A percentile compares a stretch with the other conserved stretches of the same genome.
Conservation (phyloP, 2,113 vertebrate genomes). For the Atlantisia rogersi region DNA sequence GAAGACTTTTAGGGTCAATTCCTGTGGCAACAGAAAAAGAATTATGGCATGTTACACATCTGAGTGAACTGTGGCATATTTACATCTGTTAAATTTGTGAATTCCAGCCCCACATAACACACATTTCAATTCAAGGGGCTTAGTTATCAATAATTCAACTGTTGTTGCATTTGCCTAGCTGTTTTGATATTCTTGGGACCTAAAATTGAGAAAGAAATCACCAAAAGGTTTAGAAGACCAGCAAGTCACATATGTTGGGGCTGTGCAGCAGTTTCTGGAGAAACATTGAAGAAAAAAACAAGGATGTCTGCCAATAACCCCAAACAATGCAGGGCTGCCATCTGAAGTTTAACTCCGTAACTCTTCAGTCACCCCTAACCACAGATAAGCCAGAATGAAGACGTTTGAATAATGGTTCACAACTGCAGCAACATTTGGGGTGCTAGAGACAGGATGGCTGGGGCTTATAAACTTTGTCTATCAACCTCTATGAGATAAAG, state of each 20-base stretch:
- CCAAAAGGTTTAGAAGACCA: not conserved
- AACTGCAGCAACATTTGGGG: accelerated
- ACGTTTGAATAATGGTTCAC: not conserved
- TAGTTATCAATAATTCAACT: not conserved
- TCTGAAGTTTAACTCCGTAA: not conserved
- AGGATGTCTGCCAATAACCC: not conserved
- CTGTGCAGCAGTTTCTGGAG: not conserved
- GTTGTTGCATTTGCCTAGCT: not conserved
- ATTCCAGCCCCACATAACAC: not conserved
- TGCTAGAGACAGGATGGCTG: not conserved
- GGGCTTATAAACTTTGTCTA: not conserved
- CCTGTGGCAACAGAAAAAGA: constrained; percentile 15
- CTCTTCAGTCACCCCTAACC: not conserved
- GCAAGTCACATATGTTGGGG: not conserved
- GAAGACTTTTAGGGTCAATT: constrained; percentile 12
- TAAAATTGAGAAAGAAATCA: not conserved
- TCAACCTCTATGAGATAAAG: not conserved
- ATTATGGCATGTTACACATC: not conserved
- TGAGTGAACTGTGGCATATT: not conserved
- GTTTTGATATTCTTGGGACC: not conserved
- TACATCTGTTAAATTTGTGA: not conserved
- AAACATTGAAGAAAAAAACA: not conserved
- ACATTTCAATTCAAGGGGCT: not conserved
- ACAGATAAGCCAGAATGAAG: not conserved
- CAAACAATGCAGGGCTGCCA: not conserved